phyloP scores from a whole-genome alignment of 2,113 vertebrate genomes.

The Epinephelus cyanopodus region DNA sequence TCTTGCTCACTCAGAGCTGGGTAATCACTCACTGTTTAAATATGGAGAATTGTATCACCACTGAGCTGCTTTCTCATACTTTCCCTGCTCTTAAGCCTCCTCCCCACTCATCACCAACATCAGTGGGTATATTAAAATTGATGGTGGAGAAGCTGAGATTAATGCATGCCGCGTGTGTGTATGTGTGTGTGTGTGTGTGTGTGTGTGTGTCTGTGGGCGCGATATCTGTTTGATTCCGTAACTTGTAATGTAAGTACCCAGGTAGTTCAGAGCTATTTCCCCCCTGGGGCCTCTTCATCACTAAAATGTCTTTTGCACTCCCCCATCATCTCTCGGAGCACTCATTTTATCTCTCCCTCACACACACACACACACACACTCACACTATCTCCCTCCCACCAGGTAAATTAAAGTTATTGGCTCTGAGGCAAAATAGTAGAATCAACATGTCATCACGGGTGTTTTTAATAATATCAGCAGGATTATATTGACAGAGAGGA shows the following conservation, averaged over 20 bases:
- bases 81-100: neutral
- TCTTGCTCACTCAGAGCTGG: conserved; percentile 6
- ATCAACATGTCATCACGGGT: conserved; percentile 70
- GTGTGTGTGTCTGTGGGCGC: neutral
- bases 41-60: conserved; percentile 7
- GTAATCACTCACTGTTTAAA: conserved; percentile 34
- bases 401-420: conserved; percentile 73
- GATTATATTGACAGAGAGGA: conserved; percentile 75
- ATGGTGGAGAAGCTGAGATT: conserved; percentile 34
- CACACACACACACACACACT: neutral
- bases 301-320: conserved; percentile 66
- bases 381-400: conserved; percentile 53
- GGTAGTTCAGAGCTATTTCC: conserved; percentile 67
- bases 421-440: conserved; percentile 69
- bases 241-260: conserved; percentile 68
- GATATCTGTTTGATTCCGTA: conserved; percentile 57
- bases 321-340: conserved; percentile 53
- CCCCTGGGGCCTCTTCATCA: conserved; percentile 70
- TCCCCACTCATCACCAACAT: neutral
- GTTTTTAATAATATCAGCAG: conserved; percentile 74
- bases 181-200: neutral
- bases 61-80: conserved; percentile 23
- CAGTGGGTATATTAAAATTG: conserved; percentile 40
- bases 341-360: conserved; percentile 45
- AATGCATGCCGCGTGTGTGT: neutral